Base-by-base conservation (phyloP, 2,797 vertebrate genomes). In the Myotis daubentonii region DNA sequence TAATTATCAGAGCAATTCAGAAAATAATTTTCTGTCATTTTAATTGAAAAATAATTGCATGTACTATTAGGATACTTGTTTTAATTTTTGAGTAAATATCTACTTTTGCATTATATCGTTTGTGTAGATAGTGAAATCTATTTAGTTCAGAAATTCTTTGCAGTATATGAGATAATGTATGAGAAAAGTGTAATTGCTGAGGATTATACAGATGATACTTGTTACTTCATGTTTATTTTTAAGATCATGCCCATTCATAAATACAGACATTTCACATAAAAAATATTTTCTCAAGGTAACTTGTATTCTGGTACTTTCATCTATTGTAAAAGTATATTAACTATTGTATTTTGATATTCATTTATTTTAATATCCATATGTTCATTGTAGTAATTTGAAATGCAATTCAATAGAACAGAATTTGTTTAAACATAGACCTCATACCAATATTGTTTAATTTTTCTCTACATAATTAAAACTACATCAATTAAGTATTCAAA, bases 221-320 rank as follows among this genome's bases (percentile, higher is more conserved):
- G 79, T 86, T 94, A 86, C 96, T 95, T 92, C 81, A 89, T 91
- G 88, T 93, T 6, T 96, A 87, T 97, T 97, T 95, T 78, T 97
- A 96, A 95, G 87, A 79, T 96, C 76, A 70, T 97, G 91, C 91
- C 95, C 95, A 95, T 97, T 75, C 97, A 96, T 97, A 98, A 98
- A 97, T 97, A 96, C 88, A 97, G 94, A 97, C 68, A 95, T 95
- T 96, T 89, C 71, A 94, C 57, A 89, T 81, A 97, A 94, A 96
- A 92, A 93, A 74, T 82, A 66, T 89, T 97, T 97, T 97, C 91
- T 97, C 68, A 97, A 96, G 57, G 94, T 94, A 87, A 86, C 89
- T 97, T 97, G 92, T 94, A 97, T 94, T 95, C 92, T 94, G 97
- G 88, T 83, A 97, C 76, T 95, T 95, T 91, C 94, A 87, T 94